These are phyloP conservation scores for Neocloeon triangulifer DNA, from an alignment of 1,140 invertebrate species.

Conservation along the genomic window DNA sequence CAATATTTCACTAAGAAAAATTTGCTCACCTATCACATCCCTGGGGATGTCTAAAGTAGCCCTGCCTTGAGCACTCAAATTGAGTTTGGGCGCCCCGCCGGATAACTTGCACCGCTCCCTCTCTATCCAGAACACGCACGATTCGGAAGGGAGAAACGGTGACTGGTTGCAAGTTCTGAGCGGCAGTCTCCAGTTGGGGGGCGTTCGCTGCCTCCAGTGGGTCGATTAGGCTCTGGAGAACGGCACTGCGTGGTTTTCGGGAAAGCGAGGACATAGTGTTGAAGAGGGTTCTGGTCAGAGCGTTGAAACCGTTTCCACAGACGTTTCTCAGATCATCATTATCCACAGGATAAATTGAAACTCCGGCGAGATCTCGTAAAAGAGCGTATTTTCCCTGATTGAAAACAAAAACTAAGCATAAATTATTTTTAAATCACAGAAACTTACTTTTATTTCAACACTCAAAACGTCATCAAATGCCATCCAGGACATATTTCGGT, in stretches of 20 bases:
- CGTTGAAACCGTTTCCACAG: constrained; percentile 11
- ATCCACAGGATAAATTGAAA: constrained; percentile 19
- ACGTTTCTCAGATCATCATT: constrained; percentile 14
- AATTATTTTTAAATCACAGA: not conserved
- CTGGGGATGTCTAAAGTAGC: constrained; percentile 55
- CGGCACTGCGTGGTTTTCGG: constrained; percentile 22
- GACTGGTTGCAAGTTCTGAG: constrained; percentile 27
- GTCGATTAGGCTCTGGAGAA: constrained; percentile 16
- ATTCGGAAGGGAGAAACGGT: constrained; percentile 48
- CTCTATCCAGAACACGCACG: constrained; percentile 42
- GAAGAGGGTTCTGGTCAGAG: constrained; percentile 11
- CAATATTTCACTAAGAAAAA: constrained; percentile 1
- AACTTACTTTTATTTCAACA: constrained; percentile 41
- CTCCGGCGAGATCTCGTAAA: constrained; percentile 28
- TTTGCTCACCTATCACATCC: constrained; percentile 35
- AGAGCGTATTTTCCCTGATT: constrained; percentile 30
- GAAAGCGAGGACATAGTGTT: constrained; percentile 17
- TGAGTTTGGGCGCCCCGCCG: constrained; percentile 46
- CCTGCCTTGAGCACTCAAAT: constrained; percentile 50
- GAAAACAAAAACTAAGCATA: not conserved
- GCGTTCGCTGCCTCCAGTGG: constrained; percentile 25
- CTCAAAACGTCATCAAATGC: constrained; percentile 52
- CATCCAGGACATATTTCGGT: constrained; percentile 45
- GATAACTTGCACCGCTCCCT: constrained; percentile 41
- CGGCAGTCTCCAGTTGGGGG: constrained; percentile 25